phyloP scores from a whole-genome alignment of 1,140 invertebrate genomes.

The Cyclina sinensis region DNA sequence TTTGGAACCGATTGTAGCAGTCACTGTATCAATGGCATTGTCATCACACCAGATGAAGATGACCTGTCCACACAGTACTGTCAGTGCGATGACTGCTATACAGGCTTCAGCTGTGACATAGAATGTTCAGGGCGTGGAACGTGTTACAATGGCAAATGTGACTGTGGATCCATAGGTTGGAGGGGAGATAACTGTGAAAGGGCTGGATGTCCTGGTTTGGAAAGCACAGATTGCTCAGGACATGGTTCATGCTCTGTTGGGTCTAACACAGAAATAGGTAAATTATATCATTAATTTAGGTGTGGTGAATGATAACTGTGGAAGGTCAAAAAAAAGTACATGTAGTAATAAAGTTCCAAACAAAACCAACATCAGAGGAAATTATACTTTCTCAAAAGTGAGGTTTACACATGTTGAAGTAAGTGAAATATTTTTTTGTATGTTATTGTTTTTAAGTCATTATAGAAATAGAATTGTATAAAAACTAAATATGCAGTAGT shows the following conservation, averaged over 20 bases:
- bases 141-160: constrained; percentile 58
- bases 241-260: constrained; percentile 70
- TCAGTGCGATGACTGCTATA: constrained; percentile 66
- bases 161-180: constrained; percentile 73
- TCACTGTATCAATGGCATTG: constrained; percentile 72
- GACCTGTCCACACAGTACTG: constrained; percentile 58
- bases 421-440: no score
- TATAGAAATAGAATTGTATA: no score
- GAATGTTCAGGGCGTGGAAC: constrained; percentile 68
- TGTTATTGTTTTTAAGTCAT: no score
- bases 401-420: no score
- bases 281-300: background rate
- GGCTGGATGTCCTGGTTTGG: constrained; percentile 67
- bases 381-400: no score
- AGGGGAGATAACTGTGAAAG: constrained; percentile 74
- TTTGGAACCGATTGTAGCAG: constrained; percentile 76
- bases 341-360: no score
- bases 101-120: constrained; percentile 60
- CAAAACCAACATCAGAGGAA: no score
- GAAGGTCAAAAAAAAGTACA: no score
- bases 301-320: no score
- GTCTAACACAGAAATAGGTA: constrained; percentile 41
- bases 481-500: no score
- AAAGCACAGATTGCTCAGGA: constrained; percentile 56
- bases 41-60: constrained; percentile 35